phyloP scores from a whole-genome alignment of 2,113 vertebrate genomes.

The Microcebus jonahi region DNA sequence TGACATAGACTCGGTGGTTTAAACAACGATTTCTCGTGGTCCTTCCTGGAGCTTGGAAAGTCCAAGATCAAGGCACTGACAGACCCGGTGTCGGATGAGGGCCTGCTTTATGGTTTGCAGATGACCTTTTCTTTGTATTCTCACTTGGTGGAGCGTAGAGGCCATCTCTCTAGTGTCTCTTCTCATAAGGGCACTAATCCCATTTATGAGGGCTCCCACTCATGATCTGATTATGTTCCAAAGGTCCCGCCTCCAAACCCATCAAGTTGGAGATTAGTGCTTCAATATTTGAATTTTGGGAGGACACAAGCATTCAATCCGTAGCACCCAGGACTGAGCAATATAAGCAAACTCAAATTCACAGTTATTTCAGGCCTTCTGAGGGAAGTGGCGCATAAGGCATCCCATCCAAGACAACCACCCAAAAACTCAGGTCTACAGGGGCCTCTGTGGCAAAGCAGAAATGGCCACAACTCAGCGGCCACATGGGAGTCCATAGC shows the following conservation, averaged over 20 bases:
- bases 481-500: neutral
- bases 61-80: neutral
- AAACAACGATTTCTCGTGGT: neutral
- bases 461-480: neutral
- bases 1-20: neutral
- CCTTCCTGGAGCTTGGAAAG: neutral
- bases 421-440: neutral
- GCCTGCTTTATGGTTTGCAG: neutral
- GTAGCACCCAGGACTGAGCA: neutral
- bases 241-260: neutral
- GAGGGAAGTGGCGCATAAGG: neutral
- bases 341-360: neutral
- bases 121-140: neutral
- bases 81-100: neutral
- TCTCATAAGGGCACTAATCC: neutral
- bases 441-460: neutral
- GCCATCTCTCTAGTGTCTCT: neutral
- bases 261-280: no score
- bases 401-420: neutral
- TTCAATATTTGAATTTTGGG: neutral
- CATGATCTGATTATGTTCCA: neutral
- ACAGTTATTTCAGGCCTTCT: neutral
- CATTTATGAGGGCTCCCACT: neutral
- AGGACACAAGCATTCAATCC: neutral
- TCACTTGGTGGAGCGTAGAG: neutral